These are phyloP conservation scores for Alethe castanea DNA, from an alignment of 2,113 vertebrate genomes.

Conservation along the genomic window DNA sequence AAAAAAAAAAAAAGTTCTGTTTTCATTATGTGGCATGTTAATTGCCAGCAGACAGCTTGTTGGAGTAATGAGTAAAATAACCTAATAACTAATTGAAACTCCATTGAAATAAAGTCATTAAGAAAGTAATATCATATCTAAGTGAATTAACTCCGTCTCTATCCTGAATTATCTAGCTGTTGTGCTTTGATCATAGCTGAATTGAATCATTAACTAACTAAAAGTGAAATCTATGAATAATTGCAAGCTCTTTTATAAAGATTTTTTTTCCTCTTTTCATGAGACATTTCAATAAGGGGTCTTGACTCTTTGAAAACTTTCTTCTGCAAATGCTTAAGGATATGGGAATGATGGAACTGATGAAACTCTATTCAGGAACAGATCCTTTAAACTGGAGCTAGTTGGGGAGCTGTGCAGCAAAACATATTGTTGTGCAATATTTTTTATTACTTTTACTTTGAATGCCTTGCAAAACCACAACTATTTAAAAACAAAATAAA, in stretches of 20 bases:
- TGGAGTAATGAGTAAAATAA: slow-evolving; percentile 62
- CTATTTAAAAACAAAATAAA: neutral
- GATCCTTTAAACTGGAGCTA: neutral
- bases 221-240: slow-evolving; percentile 62
- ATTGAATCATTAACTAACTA: slow-evolving; percentile 67
- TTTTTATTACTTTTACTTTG: neutral
- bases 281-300: neutral
- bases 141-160: slow-evolving; percentile 61
- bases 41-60: slow-evolving; percentile 51
- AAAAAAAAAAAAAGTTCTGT: neutral
- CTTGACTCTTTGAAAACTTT: neutral
- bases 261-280: neutral
- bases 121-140: slow-evolving; percentile 55
- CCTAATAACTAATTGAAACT: slow-evolving; percentile 60
- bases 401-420: neutral
- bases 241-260: neutral
- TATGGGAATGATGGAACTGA: neutral
- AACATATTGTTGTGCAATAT: neutral
- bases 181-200: slow-evolving; percentile 68
- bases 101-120: slow-evolving; percentile 63
- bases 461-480: neutral
- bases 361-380: neutral
- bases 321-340: neutral
- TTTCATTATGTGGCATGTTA: slow-evolving; percentile 25
- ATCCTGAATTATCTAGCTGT: slow-evolving; percentile 55